Conservation (phyloP, 2,888 invertebrate species). For the Campaea margaritaria region DNA sequence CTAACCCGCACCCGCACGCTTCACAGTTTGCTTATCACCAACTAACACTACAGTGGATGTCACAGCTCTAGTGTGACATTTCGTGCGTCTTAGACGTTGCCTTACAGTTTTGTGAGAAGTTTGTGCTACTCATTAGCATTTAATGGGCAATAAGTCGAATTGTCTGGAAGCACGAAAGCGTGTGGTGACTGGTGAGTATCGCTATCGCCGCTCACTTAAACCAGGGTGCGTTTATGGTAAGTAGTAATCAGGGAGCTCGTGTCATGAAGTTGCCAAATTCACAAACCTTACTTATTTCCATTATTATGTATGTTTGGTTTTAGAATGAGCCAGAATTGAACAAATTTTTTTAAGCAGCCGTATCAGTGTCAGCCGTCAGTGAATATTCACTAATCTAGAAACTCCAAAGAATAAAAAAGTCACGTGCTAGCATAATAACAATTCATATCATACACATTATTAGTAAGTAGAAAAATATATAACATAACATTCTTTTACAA, state of each 20-base stretch:
- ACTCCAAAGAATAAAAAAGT: no score
- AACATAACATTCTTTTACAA: no score
- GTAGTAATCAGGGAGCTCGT: slow-evolving; percentile 33
- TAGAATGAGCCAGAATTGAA: no score
- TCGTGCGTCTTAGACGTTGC: slow-evolving; percentile 33
- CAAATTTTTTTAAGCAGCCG: no score
- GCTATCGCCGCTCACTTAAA: slow-evolving; percentile 16
- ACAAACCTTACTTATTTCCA: slow-evolving; percentile 26
- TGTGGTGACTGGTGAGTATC: slow-evolving; percentile 1
- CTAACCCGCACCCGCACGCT: no score
- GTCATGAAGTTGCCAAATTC: slow-evolving; percentile 27
- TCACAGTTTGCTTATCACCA: no score
- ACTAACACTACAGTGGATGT: no score
- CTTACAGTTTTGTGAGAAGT: slow-evolving; percentile 24
- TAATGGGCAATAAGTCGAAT: slow-evolving; percentile 35
- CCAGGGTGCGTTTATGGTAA: slow-evolving; percentile 29
- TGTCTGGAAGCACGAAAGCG: slow-evolving; percentile 30
- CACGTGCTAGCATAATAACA: no score
- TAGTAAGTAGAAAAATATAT: no score
- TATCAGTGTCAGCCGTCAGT: no score
- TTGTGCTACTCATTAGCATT: slow-evolving; percentile 40
- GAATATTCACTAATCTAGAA: no score
- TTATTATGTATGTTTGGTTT: slow-evolving; percentile 1
- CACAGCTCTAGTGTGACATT: slow-evolving; percentile 18
- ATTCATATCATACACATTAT: no score